phyloP scores from a whole-genome alignment of 2,888 invertebrate species.

The Drosophila tanythrix region DNA sequence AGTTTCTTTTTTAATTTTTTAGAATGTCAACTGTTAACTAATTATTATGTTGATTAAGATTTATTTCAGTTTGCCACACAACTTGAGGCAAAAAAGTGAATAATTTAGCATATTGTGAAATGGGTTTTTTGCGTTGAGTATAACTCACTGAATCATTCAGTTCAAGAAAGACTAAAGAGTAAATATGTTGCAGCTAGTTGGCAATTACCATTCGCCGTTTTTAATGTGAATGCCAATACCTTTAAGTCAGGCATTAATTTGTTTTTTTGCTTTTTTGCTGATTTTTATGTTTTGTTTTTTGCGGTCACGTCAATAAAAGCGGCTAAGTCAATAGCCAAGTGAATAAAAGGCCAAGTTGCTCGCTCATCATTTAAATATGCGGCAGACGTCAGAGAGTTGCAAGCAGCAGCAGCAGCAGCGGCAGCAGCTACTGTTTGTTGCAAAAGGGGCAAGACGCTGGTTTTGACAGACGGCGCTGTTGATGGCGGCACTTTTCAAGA shows the following conservation, averaged over 20 bases:
- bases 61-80: constrained; percentile 3
- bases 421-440: constrained; percentile 44
- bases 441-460: neutral
- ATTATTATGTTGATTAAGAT: constrained; percentile 2
- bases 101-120: neutral
- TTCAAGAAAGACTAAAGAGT: neutral
- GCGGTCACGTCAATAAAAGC: constrained; percentile 24
- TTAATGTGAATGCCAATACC: constrained; percentile 35
- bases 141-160: constrained; percentile 14
- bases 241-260: constrained; percentile 29
- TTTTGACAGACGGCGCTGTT: constrained; percentile 18
- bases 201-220: constrained; percentile 39
- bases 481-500: constrained; percentile 59
- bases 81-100: neutral
- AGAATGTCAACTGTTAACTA: neutral
- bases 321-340: constrained; percentile 16
- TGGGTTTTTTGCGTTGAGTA: neutral
- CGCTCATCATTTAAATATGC: constrained; percentile 65
- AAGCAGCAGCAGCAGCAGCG: neutral
- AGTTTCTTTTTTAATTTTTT: neutral
- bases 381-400: constrained; percentile 31
- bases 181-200: constrained; percentile 7
- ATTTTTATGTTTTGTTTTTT: constrained; percentile 8
- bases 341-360: constrained; percentile 9
- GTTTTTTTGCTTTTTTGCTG: neutral